phyloP scores from a whole-genome alignment of 2,113 vertebrate genomes.

The Notothenia coriiceps region DNA sequence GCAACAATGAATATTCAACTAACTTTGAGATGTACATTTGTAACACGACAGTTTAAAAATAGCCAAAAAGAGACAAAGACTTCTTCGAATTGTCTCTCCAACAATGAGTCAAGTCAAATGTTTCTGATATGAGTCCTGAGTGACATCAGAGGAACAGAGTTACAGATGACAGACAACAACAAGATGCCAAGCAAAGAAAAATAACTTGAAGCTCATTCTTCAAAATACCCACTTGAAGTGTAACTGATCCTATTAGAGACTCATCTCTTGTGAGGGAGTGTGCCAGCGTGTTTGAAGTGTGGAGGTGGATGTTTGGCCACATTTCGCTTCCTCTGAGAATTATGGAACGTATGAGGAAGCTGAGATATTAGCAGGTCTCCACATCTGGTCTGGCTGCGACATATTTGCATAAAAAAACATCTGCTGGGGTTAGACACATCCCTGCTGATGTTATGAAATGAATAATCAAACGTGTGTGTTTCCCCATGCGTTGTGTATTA shows the following conservation, averaged over 20 bases:
- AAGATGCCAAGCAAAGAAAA: constrained; percentile 34
- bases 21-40: not conserved
- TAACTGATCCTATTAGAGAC: constrained; percentile 55
- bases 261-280: constrained; percentile 64
- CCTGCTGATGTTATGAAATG: not conserved
- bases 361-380: constrained; percentile 47
- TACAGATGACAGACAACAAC: constrained; percentile 30
- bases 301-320: constrained; percentile 63
- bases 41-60: no score
- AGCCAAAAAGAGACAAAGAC: not conserved
- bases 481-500: not conserved
- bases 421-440: constrained; percentile 21
- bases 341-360: constrained; percentile 42
- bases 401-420: constrained; percentile 60
- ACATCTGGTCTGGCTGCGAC: constrained; percentile 49
- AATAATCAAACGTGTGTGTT: constrained; percentile 1
- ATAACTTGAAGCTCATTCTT: constrained; percentile 27
- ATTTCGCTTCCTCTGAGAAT: constrained; percentile 51
- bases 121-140: not conserved
- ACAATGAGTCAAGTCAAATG: constrained; percentile 2
- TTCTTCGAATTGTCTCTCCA: not conserved
- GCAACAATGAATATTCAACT: no score
- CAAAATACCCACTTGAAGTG: constrained; percentile 48
- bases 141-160: constrained; percentile 9
- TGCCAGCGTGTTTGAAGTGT: constrained; percentile 65